A percentile compares a stretch with the other conserved stretches of the same genome.
Evolutionary conservation across 2,113 vertebrate genomes (phyloP).

Genomic region (Carassius auratus): DNA sequence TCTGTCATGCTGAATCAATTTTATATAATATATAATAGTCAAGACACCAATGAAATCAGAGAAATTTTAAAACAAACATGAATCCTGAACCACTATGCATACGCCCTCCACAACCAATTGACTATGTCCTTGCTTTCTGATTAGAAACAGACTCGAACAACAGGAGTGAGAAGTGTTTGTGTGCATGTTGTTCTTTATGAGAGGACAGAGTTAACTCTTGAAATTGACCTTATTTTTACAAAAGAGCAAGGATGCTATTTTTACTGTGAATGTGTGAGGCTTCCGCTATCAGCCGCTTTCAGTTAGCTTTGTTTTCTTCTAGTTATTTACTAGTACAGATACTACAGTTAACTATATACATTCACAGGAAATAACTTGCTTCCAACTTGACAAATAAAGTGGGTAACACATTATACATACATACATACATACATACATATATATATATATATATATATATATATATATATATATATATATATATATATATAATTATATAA

Average conservation of each 20-base stretch:
- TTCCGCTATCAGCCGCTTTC: neutral
- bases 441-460: no score
- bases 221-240: neutral
- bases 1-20: conserved; percentile 34
- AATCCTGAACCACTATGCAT: neutral
- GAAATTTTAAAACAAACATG: conserved; percentile 4
- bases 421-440: no score
- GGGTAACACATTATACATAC: no score
- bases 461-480: no score
- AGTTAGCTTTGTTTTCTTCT: neutral
- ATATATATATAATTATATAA: no score
- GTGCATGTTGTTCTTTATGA: neutral
- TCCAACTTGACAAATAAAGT: no score
- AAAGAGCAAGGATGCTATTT: neutral
- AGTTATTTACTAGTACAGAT: no score
- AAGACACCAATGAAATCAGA: neutral
- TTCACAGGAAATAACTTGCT: no score
- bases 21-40: neutral
- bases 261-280: neutral
- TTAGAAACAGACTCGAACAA: neutral
- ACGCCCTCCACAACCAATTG: neutral
- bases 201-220: neutral
- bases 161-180: neutral
- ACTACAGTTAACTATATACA: no score
- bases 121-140: neutral